Base-by-base conservation (phyloP, 2,797 vertebrate genomes). In the Peromyscus aztecus region DNA sequence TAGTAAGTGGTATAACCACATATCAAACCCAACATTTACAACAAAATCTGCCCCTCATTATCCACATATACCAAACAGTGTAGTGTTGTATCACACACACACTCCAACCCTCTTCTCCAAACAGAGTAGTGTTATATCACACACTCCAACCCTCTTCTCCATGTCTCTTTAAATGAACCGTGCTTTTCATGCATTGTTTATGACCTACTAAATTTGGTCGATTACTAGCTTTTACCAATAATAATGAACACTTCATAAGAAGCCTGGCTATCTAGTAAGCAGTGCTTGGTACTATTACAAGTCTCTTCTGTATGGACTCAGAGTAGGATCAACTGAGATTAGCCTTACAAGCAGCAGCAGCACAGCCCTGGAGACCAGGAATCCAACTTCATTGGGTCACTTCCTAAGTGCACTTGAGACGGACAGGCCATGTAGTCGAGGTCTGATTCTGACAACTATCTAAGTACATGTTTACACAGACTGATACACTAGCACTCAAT, bases 161-260 rank as follows among this genome's bases (percentile, higher is more conserved):
- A 73, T 83, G 75, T 89, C 34, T 63, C 37, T 84, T 23, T 83
- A 78, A 77, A 78, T 77, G 8, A 92, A 40, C 49, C 61, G 78
- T 86, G 57, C 76, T 95, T 96, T 91, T 61, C 23, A 87, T 43
- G n/a, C 23, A 85, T n/a, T 92, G n/a, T 71, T 94, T 75, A 52
- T 88, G 40, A 85, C 23, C 52, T 83, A 94, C 21, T 90, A 85
- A 69, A 91, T 81, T 85, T 52, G 31, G 46, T 78, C 12, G 34
- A n/a, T 65, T 14, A 81, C 9, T 57, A 76, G n/a, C 14, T 89
- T 57, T 89, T 89, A 94, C 43, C 40, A 90, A 43, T 19, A 27
- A 84, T n/a, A 89, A 71, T 12, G n/a, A 57, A 0, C 65, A 69
- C 71, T 84, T 94, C 82, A 88, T 77, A 89, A 77, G 59, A 82